These are phyloP conservation scores for Boloria selene DNA, from an alignment of 2,888 invertebrate genomes.

Conservation along the genomic window DNA sequence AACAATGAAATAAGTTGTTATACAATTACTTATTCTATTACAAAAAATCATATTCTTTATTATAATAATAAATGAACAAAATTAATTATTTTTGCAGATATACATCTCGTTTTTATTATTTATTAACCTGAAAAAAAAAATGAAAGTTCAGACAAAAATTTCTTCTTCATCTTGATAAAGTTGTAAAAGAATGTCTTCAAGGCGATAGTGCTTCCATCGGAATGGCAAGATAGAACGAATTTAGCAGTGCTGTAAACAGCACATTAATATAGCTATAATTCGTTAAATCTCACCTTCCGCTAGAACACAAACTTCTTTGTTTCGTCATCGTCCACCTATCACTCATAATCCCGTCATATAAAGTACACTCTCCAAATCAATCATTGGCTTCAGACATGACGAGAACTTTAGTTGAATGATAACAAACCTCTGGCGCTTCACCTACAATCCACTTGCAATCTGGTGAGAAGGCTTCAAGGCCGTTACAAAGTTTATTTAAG, in stretches of 20 bases:
- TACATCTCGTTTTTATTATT: too few species aligned
- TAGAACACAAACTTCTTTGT: conserved; percentile 25
- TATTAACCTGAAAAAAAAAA: too few species aligned
- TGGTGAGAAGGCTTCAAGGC: conserved; percentile 97
- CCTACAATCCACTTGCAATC: conserved; percentile 98
- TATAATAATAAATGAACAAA: too few species aligned
- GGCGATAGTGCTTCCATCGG: conserved; percentile 24
- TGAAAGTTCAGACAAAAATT: not conserved
- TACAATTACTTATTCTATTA: too few species aligned
- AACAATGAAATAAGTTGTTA: too few species aligned
- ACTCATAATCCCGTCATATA: too few species aligned
- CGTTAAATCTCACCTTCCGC: conserved; percentile 52
- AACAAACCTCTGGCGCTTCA: conserved; percentile 92
- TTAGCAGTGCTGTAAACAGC: conserved; percentile 49
- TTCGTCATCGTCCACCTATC: not conserved
- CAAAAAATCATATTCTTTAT: too few species aligned
- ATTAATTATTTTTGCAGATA: too few species aligned
- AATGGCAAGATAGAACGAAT: conserved; percentile 65
- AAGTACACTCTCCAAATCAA: too few species aligned
- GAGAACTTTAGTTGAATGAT: conserved; percentile 23
- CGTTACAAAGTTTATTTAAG: conserved; percentile 91
- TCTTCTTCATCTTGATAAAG: not conserved
- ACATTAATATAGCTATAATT: conserved; percentile 41
- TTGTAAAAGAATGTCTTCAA: not conserved
- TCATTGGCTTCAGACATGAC: not conserved